Evolutionary conservation across 2,888 invertebrate species (phyloP).

Genomic region (Lithosia quadra): DNA sequence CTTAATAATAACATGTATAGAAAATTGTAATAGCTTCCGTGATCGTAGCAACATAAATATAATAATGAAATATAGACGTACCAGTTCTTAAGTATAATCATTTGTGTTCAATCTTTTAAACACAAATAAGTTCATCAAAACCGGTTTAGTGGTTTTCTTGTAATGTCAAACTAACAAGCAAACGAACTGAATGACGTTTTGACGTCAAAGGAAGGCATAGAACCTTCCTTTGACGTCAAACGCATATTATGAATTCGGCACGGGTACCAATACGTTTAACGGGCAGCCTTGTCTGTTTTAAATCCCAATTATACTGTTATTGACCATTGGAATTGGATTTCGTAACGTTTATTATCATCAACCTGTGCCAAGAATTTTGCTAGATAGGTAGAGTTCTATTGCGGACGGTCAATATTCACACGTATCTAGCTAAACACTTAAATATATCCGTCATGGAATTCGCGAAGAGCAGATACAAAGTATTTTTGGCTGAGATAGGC

Average conservation of each 20-base stretch:
- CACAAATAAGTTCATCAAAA: neutral
- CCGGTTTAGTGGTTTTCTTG: neutral
- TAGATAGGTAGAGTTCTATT: neutral
- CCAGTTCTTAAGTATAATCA: neutral
- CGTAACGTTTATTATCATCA: conserved; percentile 1
- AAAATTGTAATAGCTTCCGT: conserved; percentile 11
- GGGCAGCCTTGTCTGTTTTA: neutral
- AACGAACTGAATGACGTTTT: neutral
- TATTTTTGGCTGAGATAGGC: conserved; percentile 62
- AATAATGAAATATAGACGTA: conserved; percentile 1
- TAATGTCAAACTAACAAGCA: neutral
- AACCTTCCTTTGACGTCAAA: neutral
- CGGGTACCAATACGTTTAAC: neutral
- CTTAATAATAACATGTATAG: neutral
- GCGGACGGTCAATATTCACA: conserved; percentile 22
- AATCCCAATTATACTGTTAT: conserved; percentile 1
- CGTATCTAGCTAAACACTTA: conserved; percentile 33
- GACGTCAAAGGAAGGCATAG: no score
- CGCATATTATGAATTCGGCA: neutral
- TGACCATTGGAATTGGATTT: neutral
- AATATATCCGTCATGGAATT: conserved; percentile 21
- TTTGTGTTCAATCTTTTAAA: neutral
- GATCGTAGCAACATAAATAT: neutral
- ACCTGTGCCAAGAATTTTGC: conserved; percentile 1
- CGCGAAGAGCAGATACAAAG: conserved; percentile 30